A percentile compares a stretch with the other conserved stretches of the same genome.
These are phyloP conservation scores for Ypsolopha scabrella DNA, from an alignment of 2,888 invertebrate species.

Conservation along the genomic window DNA sequence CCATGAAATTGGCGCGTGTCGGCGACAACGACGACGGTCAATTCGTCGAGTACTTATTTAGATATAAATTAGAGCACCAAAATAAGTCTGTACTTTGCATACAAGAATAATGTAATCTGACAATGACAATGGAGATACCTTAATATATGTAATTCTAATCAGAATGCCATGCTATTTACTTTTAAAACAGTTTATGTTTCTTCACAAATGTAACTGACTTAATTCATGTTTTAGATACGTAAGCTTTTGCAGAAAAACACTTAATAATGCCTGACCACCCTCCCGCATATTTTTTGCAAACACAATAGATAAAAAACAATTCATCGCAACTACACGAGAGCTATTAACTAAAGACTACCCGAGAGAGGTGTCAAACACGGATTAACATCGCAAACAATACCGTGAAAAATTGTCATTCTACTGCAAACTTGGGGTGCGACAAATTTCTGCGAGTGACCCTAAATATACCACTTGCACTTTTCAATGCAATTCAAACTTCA, in stretches of 20 bases:
- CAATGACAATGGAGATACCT: no score
- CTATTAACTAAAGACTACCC: conserved; percentile 56
- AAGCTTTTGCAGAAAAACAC: background rate
- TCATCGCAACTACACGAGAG: conserved; percentile 30
- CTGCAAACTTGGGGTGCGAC: background rate
- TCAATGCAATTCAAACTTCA: background rate
- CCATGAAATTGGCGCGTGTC: no score
- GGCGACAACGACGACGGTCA: no score
- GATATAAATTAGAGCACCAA: no score
- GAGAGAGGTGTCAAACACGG: conserved; percentile 60
- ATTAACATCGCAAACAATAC: conserved; percentile 55
- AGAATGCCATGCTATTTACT: no score
- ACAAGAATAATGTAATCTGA: no score
- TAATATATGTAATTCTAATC: no score
- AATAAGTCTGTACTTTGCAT: no score
- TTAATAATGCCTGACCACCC: conserved; percentile 3
- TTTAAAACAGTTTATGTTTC: background rate
- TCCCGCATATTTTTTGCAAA: conserved; percentile 19
- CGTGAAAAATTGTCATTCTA: conserved; percentile 57
- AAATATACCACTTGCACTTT: background rate
- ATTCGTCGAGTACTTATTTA: no score
- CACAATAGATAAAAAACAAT: conserved; percentile 35
- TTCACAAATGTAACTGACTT: background rate
- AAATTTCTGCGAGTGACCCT: conserved; percentile 14
- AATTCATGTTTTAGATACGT: no score